Percentiles rank a stretch among this genome's conserved stretches.
These are phyloP conservation scores for Limnephilus lunatus DNA, from an alignment of 2,888 invertebrate species.

Conservation along the genomic window DNA sequence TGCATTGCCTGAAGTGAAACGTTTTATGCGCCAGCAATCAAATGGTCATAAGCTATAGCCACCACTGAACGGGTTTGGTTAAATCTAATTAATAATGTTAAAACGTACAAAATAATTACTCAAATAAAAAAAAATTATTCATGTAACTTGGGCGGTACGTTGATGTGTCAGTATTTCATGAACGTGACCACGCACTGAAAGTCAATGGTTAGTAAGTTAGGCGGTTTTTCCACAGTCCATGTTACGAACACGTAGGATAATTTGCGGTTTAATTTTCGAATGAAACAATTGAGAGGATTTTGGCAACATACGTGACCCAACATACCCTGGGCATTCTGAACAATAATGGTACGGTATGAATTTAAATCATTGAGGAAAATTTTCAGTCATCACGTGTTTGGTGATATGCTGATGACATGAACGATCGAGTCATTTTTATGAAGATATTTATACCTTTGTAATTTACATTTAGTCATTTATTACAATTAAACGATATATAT, in stretches of 20 bases:
- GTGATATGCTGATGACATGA: not conserved
- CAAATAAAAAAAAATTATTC: not conserved
- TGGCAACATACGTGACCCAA: constrained; percentile 41
- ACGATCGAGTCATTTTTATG: not conserved
- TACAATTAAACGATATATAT: not conserved
- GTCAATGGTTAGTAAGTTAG: not conserved
- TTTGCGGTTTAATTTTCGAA: constrained; percentile 39
- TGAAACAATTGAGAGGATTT: constrained; percentile 41
- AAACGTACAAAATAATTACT: not conserved
- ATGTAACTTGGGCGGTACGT: not conserved
- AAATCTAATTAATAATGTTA: not conserved
- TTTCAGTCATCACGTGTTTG: not conserved
- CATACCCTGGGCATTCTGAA: not conserved
- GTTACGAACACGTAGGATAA: constrained; percentile 30
- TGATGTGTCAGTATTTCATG: constrained; percentile 22
- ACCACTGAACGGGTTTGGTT: not conserved
- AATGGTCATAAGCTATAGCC: not conserved
- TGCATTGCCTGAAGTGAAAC: not conserved
- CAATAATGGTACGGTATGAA: not conserved
- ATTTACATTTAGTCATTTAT: not conserved
- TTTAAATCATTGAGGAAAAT: constrained; percentile 24
- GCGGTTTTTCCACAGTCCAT: not conserved
- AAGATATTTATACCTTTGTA: not conserved
- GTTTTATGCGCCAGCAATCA: not conserved
- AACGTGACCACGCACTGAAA: not conserved